phyloP scores from a whole-genome alignment of 2,888 invertebrate species.

The Brenthis daphne region DNA sequence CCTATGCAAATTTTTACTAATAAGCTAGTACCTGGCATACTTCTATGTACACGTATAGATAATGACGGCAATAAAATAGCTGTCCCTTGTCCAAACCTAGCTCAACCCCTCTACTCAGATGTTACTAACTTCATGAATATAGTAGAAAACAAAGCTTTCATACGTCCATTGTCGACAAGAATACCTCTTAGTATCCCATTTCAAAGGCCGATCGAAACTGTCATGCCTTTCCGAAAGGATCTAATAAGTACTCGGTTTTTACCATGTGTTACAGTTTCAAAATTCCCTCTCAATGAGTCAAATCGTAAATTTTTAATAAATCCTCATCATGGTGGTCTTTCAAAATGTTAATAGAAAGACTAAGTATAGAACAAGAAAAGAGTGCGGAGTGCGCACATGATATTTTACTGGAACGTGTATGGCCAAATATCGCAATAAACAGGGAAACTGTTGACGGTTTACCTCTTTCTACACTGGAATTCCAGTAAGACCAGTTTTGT shows the following conservation, averaged over 20 bases:
- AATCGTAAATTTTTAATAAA: conserved; percentile 5
- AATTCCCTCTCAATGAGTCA: conserved; percentile 4
- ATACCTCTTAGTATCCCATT: conserved; percentile 22
- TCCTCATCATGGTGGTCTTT: conserved; percentile 3
- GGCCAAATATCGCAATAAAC: conserved; percentile 22
- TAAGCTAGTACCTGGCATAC: conserved; percentile 20
- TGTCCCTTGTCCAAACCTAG: conserved; percentile 22
- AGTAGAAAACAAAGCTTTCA: not conserved
- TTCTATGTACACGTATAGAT: conserved; percentile 6
- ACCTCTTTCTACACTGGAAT: conserved; percentile 18
- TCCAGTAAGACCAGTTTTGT: conserved; percentile 21
- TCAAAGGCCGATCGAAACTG: conserved; percentile 17
- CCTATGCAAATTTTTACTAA: conserved; percentile 18
- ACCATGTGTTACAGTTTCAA: conserved; percentile 20
- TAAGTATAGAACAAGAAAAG: conserved; percentile 5
- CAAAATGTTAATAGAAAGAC: conserved; percentile 11
- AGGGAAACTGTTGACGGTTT: conserved; percentile 4
- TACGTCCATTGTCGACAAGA: conserved; percentile 5
- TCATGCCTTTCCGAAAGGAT: conserved; percentile 18
- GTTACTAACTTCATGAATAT: conserved; percentile 7
- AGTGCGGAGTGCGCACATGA: conserved; percentile 19
- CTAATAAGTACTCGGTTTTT: conserved; percentile 23
- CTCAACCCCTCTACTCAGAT: conserved; percentile 5
- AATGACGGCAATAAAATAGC: conserved; percentile 5
- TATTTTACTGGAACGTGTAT: conserved; percentile 25